Conservation (phyloP, 2,113 vertebrate species). For the Hoplias malabaricus region DNA sequence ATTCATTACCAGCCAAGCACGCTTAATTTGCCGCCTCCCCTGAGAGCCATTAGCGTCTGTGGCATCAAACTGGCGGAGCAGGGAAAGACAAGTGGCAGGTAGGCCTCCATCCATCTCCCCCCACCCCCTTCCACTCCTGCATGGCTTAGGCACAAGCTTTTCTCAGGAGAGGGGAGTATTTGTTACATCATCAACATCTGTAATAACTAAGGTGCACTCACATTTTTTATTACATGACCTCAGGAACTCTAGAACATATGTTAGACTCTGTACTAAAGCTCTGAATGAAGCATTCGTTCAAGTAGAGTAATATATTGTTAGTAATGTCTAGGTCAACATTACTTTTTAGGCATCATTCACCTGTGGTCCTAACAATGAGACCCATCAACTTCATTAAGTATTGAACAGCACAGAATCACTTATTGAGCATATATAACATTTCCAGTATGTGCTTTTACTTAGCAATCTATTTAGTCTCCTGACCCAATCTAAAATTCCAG, state of each 20-base stretch:
- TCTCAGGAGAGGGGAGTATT: slow-evolving; percentile 12
- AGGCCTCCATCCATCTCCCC: slow-evolving; percentile 58
- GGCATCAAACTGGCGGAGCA: slow-evolving; percentile 82
- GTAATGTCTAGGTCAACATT: background rate
- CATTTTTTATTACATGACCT: background rate
- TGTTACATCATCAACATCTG: background rate
- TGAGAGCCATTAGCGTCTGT: slow-evolving; percentile 87
- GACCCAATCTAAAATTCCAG: background rate
- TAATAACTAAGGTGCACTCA: background rate
- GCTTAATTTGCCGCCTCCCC: slow-evolving; percentile 88
- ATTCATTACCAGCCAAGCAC: slow-evolving; percentile 87
- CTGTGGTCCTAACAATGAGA: background rate
- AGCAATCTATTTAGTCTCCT: background rate
- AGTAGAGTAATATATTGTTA: slow-evolving; percentile 20
- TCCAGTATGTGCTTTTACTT: background rate
- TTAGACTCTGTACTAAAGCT: background rate
- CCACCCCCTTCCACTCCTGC: slow-evolving; percentile 27
- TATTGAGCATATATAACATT: background rate
- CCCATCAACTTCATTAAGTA: background rate
- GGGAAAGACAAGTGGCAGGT: slow-evolving; percentile 80
- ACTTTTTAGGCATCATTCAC: background rate
- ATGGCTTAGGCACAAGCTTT: slow-evolving; percentile 35
- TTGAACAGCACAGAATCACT: background rate
- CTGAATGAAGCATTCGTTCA: no score
- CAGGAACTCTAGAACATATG: background rate